Percentiles rank a stretch among this genome's conserved stretches.
Conservation (phyloP, 1,140 invertebrate species). For the Drosophila pachea region DNA sequence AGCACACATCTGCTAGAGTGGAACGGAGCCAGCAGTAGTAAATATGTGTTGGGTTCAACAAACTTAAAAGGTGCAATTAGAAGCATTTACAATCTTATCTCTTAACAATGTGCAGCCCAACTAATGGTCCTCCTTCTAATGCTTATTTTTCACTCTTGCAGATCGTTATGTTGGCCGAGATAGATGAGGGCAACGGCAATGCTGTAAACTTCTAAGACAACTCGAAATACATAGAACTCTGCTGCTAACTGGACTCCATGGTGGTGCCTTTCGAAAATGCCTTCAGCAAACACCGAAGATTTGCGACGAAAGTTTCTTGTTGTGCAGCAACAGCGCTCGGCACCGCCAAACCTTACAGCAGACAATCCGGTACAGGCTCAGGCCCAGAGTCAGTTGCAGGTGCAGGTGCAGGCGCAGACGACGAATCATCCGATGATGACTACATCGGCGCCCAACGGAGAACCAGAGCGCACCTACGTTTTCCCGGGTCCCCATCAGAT, state of each 20-base stretch:
- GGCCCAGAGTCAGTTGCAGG: no score
- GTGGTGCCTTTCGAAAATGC: constrained; percentile 73
- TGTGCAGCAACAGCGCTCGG: constrained; percentile 75
- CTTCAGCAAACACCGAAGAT: constrained; percentile 77
- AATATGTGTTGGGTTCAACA: constrained; percentile 20
- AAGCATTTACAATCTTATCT: constrained; percentile 6
- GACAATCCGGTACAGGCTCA: constrained; percentile 24
- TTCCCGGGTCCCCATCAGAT: constrained; percentile 79
- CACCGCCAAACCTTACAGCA: constrained; percentile 62
- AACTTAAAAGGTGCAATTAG: constrained; percentile 22
- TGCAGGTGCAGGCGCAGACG: constrained; percentile 8
- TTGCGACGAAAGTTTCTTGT: constrained; percentile 78
- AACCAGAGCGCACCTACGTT: constrained; percentile 82
- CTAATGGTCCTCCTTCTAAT: not conserved
- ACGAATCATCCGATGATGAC: constrained; percentile 29
- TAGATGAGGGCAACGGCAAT: constrained; percentile 14
- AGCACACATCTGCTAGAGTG: constrained; percentile 26
- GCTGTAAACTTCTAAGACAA: constrained; percentile 22
- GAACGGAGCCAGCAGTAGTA: not conserved
- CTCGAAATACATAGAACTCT: constrained; percentile 7
- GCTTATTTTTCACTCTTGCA: not conserved
- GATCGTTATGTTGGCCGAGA: constrained; percentile 33
- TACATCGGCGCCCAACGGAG: constrained; percentile 37
- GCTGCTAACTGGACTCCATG: constrained; percentile 58
- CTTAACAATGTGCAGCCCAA: not conserved